phyloP scores from a whole-genome alignment of 1,140 invertebrate genomes.

The Ylistrum balloti region DNA sequence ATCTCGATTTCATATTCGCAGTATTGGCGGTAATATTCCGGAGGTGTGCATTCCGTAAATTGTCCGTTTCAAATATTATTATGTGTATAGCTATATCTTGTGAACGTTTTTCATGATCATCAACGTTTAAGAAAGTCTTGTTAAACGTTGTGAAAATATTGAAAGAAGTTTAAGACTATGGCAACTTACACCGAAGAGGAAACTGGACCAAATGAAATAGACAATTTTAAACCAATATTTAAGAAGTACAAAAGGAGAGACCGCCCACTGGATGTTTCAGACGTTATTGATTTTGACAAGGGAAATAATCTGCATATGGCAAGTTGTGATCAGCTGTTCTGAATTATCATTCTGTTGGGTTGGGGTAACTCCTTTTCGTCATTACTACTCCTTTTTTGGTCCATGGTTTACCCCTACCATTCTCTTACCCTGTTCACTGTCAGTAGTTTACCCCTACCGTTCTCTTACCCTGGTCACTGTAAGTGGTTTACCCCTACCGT shows the following conservation, averaged over 20 bases:
- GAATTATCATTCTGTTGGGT: too few species aligned
- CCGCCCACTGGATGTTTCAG: constrained; percentile 69
- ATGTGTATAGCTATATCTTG: background rate
- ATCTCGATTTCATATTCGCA: too few species aligned
- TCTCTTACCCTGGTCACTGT: too few species aligned
- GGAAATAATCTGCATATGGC: constrained; percentile 45
- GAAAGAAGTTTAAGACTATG: background rate
- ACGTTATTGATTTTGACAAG: constrained; percentile 77
- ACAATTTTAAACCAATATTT: constrained; percentile 68
- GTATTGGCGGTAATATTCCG: too few species aligned
- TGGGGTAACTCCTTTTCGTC: too few species aligned
- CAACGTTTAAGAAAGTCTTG: background rate
- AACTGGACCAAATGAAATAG: constrained; percentile 5
- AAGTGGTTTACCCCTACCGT: too few species aligned
- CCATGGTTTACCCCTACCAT: too few species aligned
- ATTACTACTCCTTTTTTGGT: too few species aligned
- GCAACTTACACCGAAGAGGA: constrained; percentile 22
- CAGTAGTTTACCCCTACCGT: too few species aligned
- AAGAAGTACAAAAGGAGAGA: constrained; percentile 80
- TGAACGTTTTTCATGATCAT: background rate
- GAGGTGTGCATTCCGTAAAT: too few species aligned
- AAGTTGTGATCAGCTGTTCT: too few species aligned
- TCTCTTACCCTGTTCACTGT: too few species aligned
- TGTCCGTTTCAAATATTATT: background rate
- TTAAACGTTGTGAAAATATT: background rate